Evolutionary conservation across 2,113 vertebrate genomes (phyloP).

Genomic region (Oryzias melastigma): DNA sequence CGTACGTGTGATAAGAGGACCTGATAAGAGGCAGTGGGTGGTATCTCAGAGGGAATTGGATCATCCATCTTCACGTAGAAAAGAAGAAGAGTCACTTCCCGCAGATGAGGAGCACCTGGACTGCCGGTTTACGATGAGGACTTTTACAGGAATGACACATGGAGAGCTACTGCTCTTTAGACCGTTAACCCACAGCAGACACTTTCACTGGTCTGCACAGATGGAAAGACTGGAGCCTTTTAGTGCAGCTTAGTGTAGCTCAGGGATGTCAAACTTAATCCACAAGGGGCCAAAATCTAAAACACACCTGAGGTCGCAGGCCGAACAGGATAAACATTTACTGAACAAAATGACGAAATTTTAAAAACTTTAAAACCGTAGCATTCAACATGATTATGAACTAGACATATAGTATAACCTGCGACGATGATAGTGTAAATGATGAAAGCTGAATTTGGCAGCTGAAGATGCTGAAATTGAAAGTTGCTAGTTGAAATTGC

Average conservation of each 20-base stretch:
- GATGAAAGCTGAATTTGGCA: no score
- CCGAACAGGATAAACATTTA: no score
- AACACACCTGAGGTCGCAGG: no score
- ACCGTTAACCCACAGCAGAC: constrained; percentile 37
- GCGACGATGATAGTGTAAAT: no score
- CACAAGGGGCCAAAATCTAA: no score
- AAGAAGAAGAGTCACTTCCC: constrained; percentile 8
- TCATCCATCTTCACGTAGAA: constrained; percentile 14
- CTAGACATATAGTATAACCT: no score
- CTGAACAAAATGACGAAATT: no score
- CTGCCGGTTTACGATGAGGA: constrained; percentile 39
- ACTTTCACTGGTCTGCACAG: constrained; percentile 20
- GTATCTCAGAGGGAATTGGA: constrained; percentile 18
- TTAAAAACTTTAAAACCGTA: no score
- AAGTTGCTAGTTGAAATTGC: no score
- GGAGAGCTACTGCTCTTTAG: constrained; percentile 39
- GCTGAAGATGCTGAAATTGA: no score
- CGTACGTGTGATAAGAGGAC: constrained; percentile 32
- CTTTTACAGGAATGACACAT: constrained; percentile 43
- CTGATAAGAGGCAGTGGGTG: constrained; percentile 33
- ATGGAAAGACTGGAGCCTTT: constrained; percentile 21
- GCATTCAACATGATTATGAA: no score
- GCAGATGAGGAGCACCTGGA: constrained; percentile 41
- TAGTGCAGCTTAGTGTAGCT: neutral
- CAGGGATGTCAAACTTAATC: no score